Percentiles rank a stretch among this genome's conserved stretches.
Evolutionary conservation across 2,888 invertebrate species (phyloP).

Genomic region (Nomada flava): DNA sequence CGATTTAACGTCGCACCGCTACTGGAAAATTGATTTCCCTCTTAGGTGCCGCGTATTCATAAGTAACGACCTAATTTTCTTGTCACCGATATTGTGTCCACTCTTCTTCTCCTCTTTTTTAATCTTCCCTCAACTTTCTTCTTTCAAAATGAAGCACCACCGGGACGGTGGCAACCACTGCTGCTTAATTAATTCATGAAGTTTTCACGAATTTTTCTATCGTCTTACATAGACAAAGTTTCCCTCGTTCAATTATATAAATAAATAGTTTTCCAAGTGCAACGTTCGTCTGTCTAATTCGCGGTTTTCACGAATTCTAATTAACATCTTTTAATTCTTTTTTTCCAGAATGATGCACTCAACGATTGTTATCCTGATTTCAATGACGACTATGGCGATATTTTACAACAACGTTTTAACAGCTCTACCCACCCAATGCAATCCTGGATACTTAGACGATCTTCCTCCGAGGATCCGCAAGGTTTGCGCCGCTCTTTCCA

Average conservation of each 20-base stretch:
- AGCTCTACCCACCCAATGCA: slow-evolving; percentile 86
- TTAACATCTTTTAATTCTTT: background rate
- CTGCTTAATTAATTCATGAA: slow-evolving; percentile 15
- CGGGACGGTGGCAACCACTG: too few species aligned
- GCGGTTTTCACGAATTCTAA: background rate
- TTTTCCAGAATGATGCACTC: slow-evolving; percentile 37
- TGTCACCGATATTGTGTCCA: background rate
- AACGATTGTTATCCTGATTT: slow-evolving; percentile 58
- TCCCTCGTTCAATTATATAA: background rate
- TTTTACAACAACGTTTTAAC: slow-evolving; percentile 81
- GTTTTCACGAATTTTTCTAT: background rate
- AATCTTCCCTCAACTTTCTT: background rate
- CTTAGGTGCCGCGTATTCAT: background rate
- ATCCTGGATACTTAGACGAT: slow-evolving; percentile 86
- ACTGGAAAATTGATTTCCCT: slow-evolving; percentile 37
- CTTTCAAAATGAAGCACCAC: background rate
- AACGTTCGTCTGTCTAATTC: background rate
- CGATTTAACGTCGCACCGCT: slow-evolving; percentile 8
- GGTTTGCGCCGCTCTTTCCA: slow-evolving; percentile 88
- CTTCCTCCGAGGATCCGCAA: slow-evolving; percentile 87
- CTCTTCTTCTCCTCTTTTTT: background rate
- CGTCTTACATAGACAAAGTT: too few species aligned
- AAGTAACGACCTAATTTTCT: slow-evolving; percentile 32
- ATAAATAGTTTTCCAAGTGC: background rate
- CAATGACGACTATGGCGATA: slow-evolving; percentile 69